These are phyloP conservation scores for Tridacna crocea DNA, from an alignment of 2,888 invertebrate genomes.

Conservation along the genomic window DNA sequence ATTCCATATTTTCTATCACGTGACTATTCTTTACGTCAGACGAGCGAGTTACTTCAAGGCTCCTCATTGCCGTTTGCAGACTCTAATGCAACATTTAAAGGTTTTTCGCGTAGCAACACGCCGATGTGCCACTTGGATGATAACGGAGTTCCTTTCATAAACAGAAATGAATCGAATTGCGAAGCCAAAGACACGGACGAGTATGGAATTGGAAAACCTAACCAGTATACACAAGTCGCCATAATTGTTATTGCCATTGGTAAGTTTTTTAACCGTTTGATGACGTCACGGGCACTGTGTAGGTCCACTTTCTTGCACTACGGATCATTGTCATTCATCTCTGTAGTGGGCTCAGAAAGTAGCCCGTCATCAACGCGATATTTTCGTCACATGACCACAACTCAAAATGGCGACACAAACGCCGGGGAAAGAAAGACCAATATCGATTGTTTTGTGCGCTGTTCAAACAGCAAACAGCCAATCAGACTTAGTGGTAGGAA, in stretches of 20 bases:
- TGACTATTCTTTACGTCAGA: slow-evolving; percentile 46
- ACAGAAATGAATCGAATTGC: neutral
- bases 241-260: slow-evolving; percentile 17
- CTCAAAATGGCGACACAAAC: too few relatives aligned
- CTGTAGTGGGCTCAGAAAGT: too few relatives aligned
- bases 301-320: too few relatives aligned
- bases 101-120: slow-evolving; percentile 1
- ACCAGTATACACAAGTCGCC: slow-evolving; percentile 12
- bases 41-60: slow-evolving; percentile 23
- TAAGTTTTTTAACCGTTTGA: too few relatives aligned
- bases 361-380: too few relatives aligned
- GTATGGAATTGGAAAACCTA: slow-evolving; percentile 13
- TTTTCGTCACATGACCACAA: too few relatives aligned
- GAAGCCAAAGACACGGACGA: slow-evolving; percentile 17
- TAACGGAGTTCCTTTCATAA: neutral
- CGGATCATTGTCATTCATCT: neutral
- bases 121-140: slow-evolving; percentile 19
- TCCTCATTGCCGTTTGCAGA: neutral
- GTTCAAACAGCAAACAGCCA: too few relatives aligned
- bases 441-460: too few relatives aligned
- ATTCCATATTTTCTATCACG: slow-evolving; percentile 57
- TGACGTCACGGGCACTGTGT: too few relatives aligned
- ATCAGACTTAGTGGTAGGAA: too few relatives aligned
- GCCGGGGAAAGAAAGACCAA: too few relatives aligned
- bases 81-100: neutral